Percentiles rank a stretch among this genome's conserved stretches.
phyloP scores from a whole-genome alignment of 2,113 vertebrate genomes.

The Zosterops hypoxanthus region DNA sequence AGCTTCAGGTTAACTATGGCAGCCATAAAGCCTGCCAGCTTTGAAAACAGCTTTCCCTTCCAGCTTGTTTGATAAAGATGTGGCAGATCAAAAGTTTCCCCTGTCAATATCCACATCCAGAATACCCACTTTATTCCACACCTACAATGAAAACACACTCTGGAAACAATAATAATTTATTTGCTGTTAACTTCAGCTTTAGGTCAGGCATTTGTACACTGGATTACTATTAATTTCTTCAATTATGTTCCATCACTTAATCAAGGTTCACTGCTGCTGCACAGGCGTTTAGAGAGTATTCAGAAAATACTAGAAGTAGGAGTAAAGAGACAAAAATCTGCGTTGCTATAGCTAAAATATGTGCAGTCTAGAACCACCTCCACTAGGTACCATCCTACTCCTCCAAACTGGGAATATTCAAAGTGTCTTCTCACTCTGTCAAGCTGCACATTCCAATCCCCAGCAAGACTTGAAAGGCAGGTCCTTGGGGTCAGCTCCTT shows the following conservation, averaged over 20 bases:
- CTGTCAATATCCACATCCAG: not conserved
- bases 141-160: not conserved
- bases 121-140: not conserved
- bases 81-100: not conserved
- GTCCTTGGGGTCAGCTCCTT: not conserved
- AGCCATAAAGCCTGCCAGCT: not conserved
- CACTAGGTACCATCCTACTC: slow-evolving; percentile 41
- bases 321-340: slow-evolving; percentile 8
- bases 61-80: not conserved
- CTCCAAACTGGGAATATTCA: slow-evolving; percentile 18
- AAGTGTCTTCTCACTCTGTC: not conserved
- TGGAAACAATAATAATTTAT: not conserved
- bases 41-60: not conserved
- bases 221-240: not conserved
- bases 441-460: not conserved
- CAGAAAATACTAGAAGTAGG: slow-evolving; percentile 29
- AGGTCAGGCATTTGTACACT: not conserved
- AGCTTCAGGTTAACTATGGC: not conserved
- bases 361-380: slow-evolving; percentile 56
- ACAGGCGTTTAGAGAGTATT: not conserved
- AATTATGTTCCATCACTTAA: not conserved
- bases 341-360: slow-evolving; percentile 57
- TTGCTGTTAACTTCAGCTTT: not conserved
- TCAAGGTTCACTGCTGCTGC: not conserved
- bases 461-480: not conserved